Conservation (phyloP, 2,797 vertebrate genomes). For the Todus mexicanus region DNA sequence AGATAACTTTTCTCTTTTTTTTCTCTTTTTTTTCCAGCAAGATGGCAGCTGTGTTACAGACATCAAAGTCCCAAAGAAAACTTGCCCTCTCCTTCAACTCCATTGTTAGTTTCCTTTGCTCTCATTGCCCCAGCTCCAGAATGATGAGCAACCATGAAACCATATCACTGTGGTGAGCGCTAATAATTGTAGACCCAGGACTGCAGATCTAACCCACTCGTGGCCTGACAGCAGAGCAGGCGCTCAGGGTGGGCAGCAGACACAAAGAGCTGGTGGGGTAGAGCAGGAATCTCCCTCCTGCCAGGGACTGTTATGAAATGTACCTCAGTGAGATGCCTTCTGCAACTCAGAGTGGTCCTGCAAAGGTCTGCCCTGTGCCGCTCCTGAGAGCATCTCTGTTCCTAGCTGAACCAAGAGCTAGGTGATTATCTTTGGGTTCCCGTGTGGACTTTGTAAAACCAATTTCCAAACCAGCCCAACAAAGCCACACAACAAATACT, state of each 20-base stretch:
- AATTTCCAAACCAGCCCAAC: not conserved
- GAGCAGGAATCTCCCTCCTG: not conserved
- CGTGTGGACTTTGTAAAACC: not conserved
- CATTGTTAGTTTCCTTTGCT: not conserved
- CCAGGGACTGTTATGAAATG: fast-evolving
- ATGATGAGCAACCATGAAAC: not conserved
- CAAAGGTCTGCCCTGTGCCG: not conserved
- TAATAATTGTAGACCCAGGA: not conserved
- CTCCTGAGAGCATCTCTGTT: not conserved
- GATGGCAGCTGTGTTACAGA: not conserved
- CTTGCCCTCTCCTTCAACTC: not conserved
- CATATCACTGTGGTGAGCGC: fast-evolving
- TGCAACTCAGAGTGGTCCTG: not conserved
- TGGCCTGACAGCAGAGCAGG: not conserved
- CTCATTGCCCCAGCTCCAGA: not conserved
- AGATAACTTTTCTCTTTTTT: not conserved
- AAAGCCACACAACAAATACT: not conserved
- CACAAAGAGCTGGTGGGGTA: not conserved
- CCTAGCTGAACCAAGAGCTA: not conserved
- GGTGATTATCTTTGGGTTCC: not conserved
- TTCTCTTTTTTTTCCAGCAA: not conserved
- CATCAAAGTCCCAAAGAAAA: not conserved
- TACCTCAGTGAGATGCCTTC: not conserved
- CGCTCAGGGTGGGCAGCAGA: not conserved
- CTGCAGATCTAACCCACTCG: fast-evolving